Conservation (phyloP, 2,888 invertebrate genomes). For the Dioctria rufipes region DNA sequence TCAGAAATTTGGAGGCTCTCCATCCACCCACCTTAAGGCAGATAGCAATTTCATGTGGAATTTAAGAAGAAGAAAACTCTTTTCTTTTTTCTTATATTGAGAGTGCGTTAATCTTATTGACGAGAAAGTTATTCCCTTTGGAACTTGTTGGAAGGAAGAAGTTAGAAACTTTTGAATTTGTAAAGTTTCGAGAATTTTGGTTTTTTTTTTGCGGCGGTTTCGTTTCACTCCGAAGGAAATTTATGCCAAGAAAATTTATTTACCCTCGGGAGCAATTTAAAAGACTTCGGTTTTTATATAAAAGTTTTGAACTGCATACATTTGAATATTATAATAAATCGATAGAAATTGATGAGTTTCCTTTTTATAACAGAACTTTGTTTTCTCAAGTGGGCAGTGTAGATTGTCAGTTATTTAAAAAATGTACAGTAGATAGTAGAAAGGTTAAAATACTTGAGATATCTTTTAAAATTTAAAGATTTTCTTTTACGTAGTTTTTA, state of each 20-base stretch:
- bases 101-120: constrained; percentile 11
- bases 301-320: constrained; percentile 3
- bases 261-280: background rate
- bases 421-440: no score
- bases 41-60: constrained; percentile 19
- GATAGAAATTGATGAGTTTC: background rate
- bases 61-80: background rate
- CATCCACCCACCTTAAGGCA: background rate
- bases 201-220: background rate
- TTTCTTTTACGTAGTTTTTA: no score
- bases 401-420: no score
- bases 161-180: constrained; percentile 5
- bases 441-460: no score
- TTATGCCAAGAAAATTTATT: background rate
- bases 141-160: background rate
- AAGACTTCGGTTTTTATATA: background rate
- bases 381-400: background rate
- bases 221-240: background rate
- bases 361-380: background rate
- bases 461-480: no score
- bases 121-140: constrained; percentile 2
- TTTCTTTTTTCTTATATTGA: background rate
- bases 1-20: no score
- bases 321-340: background rate
- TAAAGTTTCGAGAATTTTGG: background rate